phyloP scores from a whole-genome alignment of 2,113 vertebrate genomes.

The Manacus vitellinus region DNA sequence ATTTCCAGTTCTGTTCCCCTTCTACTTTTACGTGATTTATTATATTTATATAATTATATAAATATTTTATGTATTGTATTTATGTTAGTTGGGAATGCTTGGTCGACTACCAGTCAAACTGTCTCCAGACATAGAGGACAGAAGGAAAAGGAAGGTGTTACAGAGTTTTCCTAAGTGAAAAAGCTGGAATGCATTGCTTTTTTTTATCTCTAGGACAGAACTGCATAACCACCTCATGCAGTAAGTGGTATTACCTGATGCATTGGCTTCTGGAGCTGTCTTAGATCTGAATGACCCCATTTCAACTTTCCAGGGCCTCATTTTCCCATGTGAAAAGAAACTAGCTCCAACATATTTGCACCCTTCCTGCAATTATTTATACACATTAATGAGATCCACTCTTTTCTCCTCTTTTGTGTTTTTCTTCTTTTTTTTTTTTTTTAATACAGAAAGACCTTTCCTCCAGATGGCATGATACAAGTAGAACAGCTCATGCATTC shows the following conservation, averaged over 20 bases:
- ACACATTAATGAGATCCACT: rapidly evolving
- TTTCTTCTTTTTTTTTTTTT: neutral
- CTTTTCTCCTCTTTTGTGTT: neutral
- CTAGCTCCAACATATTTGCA: neutral
- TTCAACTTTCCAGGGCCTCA: neutral
- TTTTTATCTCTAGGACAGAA: neutral
- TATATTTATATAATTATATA: neutral
- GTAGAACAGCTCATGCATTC: neutral
- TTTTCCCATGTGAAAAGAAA: neutral
- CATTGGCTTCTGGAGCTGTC: neutral
- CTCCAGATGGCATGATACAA: neutral
- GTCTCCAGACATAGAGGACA: neutral
- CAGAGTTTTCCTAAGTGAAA: neutral
- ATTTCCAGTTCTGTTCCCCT: neutral
- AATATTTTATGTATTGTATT: neutral
- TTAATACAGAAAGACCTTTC: neutral
- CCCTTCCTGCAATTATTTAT: neutral
- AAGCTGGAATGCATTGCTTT: neutral
- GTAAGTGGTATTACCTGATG: neutral
- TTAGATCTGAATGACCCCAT: neutral
- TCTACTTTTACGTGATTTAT: neutral
- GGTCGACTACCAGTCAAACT: neutral
- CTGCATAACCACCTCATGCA: neutral
- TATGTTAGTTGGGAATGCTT: rapidly evolving
- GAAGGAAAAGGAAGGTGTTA: neutral